Conservation (phyloP, 2,113 vertebrate species). For the Elaphurus davidianus region DNA sequence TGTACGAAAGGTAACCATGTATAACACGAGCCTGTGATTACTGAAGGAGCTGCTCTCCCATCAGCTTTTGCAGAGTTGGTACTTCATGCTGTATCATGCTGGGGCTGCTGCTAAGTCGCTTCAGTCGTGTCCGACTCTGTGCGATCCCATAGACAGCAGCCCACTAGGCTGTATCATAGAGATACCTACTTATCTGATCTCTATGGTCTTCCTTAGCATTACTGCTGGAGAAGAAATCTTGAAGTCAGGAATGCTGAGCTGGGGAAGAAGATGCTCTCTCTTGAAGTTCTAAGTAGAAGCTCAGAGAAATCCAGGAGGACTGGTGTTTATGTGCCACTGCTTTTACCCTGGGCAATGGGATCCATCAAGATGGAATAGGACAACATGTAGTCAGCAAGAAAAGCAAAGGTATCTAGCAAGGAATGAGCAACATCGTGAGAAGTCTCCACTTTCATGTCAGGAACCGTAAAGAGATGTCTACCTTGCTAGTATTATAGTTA, state of each 20-base stretch:
- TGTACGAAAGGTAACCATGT: not conserved
- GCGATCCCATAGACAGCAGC: no score
- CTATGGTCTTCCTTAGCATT: not conserved
- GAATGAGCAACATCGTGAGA: not conserved
- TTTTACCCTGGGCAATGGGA: not conserved
- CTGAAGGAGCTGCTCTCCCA: not conserved
- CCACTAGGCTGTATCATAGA: no score
- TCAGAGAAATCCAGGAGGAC: not conserved
- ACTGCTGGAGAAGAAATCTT: not conserved
- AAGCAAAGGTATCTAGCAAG: not conserved
- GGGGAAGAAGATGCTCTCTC: not conserved
- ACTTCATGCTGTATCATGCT: not conserved
- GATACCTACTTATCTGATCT: not conserved
- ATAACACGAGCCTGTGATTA: not conserved
- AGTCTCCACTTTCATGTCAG: not conserved
- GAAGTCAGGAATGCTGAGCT: not conserved
- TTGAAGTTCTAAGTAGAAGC: not conserved
- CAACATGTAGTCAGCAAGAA: not conserved
- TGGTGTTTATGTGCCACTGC: not conserved
- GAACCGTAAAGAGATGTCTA: not conserved
- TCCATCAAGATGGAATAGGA: not conserved
- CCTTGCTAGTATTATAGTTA: not conserved
- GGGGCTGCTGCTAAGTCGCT: no score
- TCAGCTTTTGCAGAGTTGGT: not conserved
- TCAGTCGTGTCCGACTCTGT: no score